Evolutionary conservation across 2,888 invertebrate genomes (phyloP).

Genomic region (Andrena hattorfiana): DNA sequence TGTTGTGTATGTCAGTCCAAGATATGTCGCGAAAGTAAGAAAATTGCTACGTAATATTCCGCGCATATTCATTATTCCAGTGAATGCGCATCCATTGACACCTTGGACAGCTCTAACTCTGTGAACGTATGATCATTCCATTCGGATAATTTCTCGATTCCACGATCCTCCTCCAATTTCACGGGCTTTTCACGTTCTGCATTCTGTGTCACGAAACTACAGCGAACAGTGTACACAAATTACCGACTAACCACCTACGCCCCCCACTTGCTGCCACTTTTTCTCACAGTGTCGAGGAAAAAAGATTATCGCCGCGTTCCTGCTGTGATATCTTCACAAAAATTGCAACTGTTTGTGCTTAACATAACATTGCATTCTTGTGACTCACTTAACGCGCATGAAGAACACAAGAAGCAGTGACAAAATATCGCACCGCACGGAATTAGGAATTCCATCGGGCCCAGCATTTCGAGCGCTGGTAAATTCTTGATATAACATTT

Average conservation of each 20-base stretch:
- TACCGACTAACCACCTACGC: conserved; percentile 65
- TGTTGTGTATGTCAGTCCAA: conserved; percentile 54
- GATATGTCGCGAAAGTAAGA: conserved; percentile 54
- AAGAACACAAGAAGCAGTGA: conserved; percentile 11
- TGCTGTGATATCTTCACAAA: conserved; percentile 38
- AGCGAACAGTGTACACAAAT: conserved; percentile 62
- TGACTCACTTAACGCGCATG: conserved; percentile 52
- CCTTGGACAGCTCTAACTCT: conserved; percentile 22
- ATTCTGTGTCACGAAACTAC: conserved; percentile 49
- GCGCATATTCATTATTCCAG: conserved; percentile 48
- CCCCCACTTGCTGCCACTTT: conserved; percentile 65
- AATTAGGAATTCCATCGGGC: conserved; percentile 27
- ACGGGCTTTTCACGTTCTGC: conserved; percentile 42
- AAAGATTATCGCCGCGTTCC: conserved; percentile 34
- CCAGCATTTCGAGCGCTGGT: conserved; percentile 17
- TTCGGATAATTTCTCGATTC: conserved; percentile 36
- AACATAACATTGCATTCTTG: conserved; percentile 55
- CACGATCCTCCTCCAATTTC: conserved; percentile 36
- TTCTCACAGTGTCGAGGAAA: conserved; percentile 26
- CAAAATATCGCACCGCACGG: conserved; percentile 7
- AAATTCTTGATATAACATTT: conserved; percentile 13
- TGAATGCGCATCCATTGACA: conserved; percentile 35
- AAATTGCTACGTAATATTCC: conserved; percentile 61
- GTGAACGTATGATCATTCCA: conserved; percentile 28
- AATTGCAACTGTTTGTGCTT: conserved; percentile 62